Percentiles rank a stretch among this genome's conserved stretches.
Conservation (phyloP, 2,888 invertebrate species). For the Drosophila pseudotalamancana region DNA sequence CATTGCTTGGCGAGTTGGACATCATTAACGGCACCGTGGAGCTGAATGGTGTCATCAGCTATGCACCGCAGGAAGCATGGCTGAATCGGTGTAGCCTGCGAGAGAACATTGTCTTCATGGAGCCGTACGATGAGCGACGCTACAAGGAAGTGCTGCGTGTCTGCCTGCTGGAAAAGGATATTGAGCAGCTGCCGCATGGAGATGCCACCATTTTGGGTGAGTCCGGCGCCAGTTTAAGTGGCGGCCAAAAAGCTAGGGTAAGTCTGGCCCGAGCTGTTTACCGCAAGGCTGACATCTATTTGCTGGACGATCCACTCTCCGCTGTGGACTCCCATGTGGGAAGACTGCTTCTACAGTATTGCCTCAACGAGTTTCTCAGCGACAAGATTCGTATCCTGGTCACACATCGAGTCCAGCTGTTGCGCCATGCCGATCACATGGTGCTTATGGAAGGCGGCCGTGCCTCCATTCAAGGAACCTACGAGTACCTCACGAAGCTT, state of each 20-base stretch:
- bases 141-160: slow-evolving; percentile 85
- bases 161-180: slow-evolving; percentile 87
- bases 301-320: slow-evolving; percentile 91
- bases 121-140: slow-evolving; percentile 86
- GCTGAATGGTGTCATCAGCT: slow-evolving; percentile 88
- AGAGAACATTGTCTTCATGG: slow-evolving; percentile 97
- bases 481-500: slow-evolving; percentile 85
- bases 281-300: slow-evolving; percentile 89
- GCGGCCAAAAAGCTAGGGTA: slow-evolving; percentile 91
- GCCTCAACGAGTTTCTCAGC: slow-evolving; percentile 86
- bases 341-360: slow-evolving; percentile 89
- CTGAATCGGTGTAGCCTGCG: slow-evolving; percentile 91
- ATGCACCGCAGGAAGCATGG: slow-evolving; percentile 94
- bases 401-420: slow-evolving; percentile 88
- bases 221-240: slow-evolving; percentile 89
- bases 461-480: slow-evolving; percentile 80
- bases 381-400: slow-evolving; percentile 89
- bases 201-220: slow-evolving; percentile 87
- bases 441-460: slow-evolving; percentile 86
- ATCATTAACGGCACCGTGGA: slow-evolving; percentile 86
- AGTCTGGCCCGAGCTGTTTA: slow-evolving; percentile 91
- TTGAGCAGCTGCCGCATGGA: slow-evolving; percentile 86
- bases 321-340: slow-evolving; percentile 92
- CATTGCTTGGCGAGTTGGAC: slow-evolving; percentile 90
- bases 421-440: slow-evolving; percentile 85